Conservation (phyloP, 2,888 invertebrate species). For the Rhorus exstirpatorius region DNA sequence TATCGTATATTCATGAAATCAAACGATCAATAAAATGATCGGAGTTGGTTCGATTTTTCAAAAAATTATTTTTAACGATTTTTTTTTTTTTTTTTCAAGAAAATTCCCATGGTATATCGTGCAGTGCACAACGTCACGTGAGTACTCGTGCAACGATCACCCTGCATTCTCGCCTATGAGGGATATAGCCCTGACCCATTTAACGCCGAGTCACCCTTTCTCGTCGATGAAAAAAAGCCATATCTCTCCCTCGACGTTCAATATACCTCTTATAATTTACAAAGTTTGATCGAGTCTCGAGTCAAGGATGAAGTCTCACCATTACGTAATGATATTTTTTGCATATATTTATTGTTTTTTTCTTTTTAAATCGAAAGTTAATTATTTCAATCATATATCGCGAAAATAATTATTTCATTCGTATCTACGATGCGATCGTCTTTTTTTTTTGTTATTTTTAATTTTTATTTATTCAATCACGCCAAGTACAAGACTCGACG, state of each 20-base stretch:
- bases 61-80: too few relatives aligned
- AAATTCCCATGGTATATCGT: too few relatives aligned
- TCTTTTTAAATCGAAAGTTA: too few relatives aligned
- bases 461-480: conserved; percentile 6
- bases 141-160: conserved; percentile 57
- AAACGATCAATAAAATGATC: neutral
- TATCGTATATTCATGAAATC: neutral
- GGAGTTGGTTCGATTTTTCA: too few relatives aligned
- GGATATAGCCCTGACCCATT: conserved; percentile 77
- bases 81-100: too few relatives aligned
- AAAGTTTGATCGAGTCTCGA: conserved; percentile 31
- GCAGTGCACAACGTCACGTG: too few relatives aligned
- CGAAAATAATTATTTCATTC: neutral
- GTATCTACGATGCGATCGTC: too few relatives aligned
- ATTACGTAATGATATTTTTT: neutral
- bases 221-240: conserved; percentile 54
- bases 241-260: conserved; percentile 29
- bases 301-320: neutral
- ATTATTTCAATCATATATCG: neutral
- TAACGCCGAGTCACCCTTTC: conserved; percentile 61
- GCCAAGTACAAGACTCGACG: neutral
- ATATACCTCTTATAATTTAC: conserved; percentile 33
- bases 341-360: neutral
- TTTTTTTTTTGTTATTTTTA: neutral
- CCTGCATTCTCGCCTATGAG: conserved; percentile 69